Evolutionary conservation across 2,113 vertebrate genomes (phyloP).

Genomic region (Dicerorhinus sumatrensis): DNA sequence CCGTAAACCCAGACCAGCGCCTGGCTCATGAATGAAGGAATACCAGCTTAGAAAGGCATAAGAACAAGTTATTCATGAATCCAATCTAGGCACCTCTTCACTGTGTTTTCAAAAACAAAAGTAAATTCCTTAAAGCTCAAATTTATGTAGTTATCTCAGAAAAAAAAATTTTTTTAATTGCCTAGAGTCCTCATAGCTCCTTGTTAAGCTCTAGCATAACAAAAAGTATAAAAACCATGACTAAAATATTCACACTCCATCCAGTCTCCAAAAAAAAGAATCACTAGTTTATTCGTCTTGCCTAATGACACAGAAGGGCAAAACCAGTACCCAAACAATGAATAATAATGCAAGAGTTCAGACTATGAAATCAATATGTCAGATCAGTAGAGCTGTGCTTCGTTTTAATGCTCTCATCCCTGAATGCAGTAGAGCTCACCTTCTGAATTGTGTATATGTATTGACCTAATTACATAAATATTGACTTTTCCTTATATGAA

Average conservation of each 20-base stretch:
- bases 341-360: conserved; percentile 79
- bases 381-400: conserved; percentile 78
- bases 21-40: background rate
- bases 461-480: conserved; percentile 90
- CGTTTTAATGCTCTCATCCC: conserved; percentile 70
- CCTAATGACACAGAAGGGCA: conserved; percentile 79
- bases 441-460: conserved; percentile 87
- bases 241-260: conserved; percentile 69
- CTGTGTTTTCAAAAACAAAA: conserved; percentile 42
- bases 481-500: conserved; percentile 87
- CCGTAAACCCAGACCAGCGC: background rate
- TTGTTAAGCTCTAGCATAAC: conserved; percentile 66
- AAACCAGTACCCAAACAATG: conserved; percentile 81
- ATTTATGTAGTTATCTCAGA: conserved; percentile 52
- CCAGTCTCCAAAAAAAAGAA: background rate
- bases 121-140: conserved; percentile 54
- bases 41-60: conserved; percentile 7
- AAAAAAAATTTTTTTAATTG: background rate
- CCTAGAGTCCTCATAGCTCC: background rate
- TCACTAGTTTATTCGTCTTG: conserved; percentile 79
- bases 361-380: conserved; percentile 86
- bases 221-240: conserved; percentile 69
- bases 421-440: conserved; percentile 71
- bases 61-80: conserved; percentile 63
- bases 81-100: conserved; percentile 65